These are phyloP conservation scores for Paralvinella palmiformis DNA, from an alignment of 1,140 invertebrate genomes.

Conservation along the genomic window DNA sequence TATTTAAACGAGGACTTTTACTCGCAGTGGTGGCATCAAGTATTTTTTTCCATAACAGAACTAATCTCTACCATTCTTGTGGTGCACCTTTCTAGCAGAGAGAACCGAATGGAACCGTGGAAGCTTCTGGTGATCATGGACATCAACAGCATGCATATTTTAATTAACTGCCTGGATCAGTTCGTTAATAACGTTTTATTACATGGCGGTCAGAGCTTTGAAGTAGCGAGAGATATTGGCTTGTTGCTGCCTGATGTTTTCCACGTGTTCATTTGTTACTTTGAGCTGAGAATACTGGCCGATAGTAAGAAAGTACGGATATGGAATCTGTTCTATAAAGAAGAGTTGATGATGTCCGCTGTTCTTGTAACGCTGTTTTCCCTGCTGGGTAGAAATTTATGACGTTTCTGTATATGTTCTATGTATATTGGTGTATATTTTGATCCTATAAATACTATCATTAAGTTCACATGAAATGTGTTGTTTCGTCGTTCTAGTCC, in stretches of 20 bases:
- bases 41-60: conserved; percentile 66
- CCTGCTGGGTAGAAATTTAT: too few species aligned
- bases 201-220: conserved; percentile 58
- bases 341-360: conserved; percentile 38
- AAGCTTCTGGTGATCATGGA: conserved; percentile 60
- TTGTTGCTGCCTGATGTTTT: conserved; percentile 70
- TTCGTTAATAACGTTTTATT: conserved; percentile 67
- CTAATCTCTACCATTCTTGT: conserved; percentile 62
- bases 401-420: too few species aligned
- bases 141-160: conserved; percentile 66
- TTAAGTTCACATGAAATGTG: too few species aligned
- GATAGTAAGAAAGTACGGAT: conserved; percentile 25
- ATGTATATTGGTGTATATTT: too few species aligned
- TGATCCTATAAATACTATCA: too few species aligned
- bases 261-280: conserved; percentile 60
- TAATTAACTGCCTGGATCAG: conserved; percentile 68
- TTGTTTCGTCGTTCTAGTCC: too few species aligned
- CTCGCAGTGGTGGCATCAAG: conserved; percentile 56
- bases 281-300: conserved; percentile 37
- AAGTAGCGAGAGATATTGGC: conserved; percentile 63
- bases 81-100: conserved; percentile 51
- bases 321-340: conserved; percentile 38
- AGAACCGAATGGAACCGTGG: conserved; percentile 56
- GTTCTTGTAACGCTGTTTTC: conserved; percentile 31
- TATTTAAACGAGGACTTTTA: conserved; percentile 81